Conservation (phyloP, 2,888 invertebrate species). For the Nemotelus nigrinus region DNA sequence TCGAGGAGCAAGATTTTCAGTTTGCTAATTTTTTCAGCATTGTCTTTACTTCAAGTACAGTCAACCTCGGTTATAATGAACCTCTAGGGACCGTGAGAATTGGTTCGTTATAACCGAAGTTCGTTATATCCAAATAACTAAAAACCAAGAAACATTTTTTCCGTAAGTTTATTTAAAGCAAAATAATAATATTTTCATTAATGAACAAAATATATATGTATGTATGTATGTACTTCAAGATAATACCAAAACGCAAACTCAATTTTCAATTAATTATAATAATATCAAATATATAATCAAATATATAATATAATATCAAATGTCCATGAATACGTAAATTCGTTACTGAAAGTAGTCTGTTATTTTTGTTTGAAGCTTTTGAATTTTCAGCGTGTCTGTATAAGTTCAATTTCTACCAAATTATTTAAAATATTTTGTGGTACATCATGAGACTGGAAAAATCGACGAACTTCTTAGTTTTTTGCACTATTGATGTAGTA, state of each 20-base stretch:
- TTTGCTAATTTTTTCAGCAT: too few relatives aligned
- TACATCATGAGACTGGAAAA: slow-evolving; percentile 18
- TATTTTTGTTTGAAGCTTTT: not conserved
- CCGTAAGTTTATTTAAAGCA: slow-evolving; percentile 13
- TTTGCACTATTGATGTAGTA: slow-evolving; percentile 20
- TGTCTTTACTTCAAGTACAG: too few relatives aligned
- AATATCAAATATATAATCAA: too few relatives aligned
- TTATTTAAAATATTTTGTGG: slow-evolving; percentile 14
- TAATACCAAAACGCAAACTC: too few relatives aligned
- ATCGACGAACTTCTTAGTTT: slow-evolving; percentile 9
- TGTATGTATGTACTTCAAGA: not conserved
- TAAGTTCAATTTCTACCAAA: slow-evolving; percentile 14
- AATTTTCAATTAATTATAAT: too few relatives aligned
- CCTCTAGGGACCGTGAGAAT: too few relatives aligned
- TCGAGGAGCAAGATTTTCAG: too few relatives aligned
- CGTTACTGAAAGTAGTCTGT: not conserved
- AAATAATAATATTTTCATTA: not conserved
- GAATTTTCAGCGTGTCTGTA: not conserved
- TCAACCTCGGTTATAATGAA: too few relatives aligned
- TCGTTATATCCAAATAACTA: not conserved
- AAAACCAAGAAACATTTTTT: not conserved
- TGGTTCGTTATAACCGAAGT: too few relatives aligned
- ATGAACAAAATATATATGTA: slow-evolving; percentile 1
- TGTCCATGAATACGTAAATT: slow-evolving; percentile 16
- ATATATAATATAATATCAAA: not conserved